Evolutionary conservation across 2,797 vertebrate species (phyloP), one percentile per base, ranked within the genome.

Genomic region (Sebastes hubbsi): DNA sequence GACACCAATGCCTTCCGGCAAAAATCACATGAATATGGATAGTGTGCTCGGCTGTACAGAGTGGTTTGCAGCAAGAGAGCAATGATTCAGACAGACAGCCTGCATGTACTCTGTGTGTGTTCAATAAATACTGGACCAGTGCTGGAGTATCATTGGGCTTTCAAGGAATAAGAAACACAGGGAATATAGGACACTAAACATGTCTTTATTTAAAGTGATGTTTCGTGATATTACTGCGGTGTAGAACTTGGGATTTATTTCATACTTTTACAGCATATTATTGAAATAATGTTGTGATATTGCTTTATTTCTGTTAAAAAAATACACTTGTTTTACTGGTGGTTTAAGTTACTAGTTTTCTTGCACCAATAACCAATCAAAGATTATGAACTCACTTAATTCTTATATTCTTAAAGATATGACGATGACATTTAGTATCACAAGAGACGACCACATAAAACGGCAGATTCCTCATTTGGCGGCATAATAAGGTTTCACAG

Each of bases 1-100:
- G 92, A 95, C 92, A 92, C 93, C 94, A 92, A 92, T 96, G 95
- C 95, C 96, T 96, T 90, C 88, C 87, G 92, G 96, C 95, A 94
- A 95, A 95, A 94, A 94, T 92, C 91, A 88, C 95, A 96, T 96
- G 95, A 96, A 96, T 96, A 96, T 96, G 95, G 95, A 96, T 95
- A 92, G 87, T 91, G 90, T 83, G 93, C 92, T 94, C 87, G 78
- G 93, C 93, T 94, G 94, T 94, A 93, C 87, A 85, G 92, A 92
- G 91, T 81, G 89, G 87, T 95, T 94, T 94, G 84, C 82, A 91
- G 92, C 85, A 80, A 88, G 89, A 90, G 82, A 89, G 91, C 91
- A 88, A 92, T 94, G 91, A 95, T 95, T 93, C 92, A 93, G 90
- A 91, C 88, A 94, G 94, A 95, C 93, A 93, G 87, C 84, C 92